These are phyloP conservation scores for Lepus townsendii DNA, from an alignment of 2,797 vertebrate genomes.

Conservation along the genomic window DNA sequence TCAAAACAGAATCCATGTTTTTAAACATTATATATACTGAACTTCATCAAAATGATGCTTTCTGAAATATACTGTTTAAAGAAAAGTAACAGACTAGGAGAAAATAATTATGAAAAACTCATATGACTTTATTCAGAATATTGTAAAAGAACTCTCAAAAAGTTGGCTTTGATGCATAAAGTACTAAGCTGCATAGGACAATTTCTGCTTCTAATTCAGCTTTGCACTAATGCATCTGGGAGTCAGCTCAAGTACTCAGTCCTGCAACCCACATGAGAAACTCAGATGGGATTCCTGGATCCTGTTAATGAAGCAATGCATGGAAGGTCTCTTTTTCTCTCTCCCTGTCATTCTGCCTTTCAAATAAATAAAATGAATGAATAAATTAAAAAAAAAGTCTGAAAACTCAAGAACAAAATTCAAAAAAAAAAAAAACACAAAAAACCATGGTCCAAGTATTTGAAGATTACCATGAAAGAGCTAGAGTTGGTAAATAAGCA, in stretches of 20 bases:
- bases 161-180: too few relatives aligned
- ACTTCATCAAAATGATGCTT: not conserved
- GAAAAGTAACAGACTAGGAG: not conserved
- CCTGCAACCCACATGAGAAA: too few relatives aligned
- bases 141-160: not conserved
- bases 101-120: not conserved
- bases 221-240: too few relatives aligned
- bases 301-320: too few relatives aligned
- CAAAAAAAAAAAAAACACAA: not conserved
- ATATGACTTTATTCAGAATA: not conserved
- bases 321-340: too few relatives aligned
- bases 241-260: too few relatives aligned
- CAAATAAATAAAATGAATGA: too few relatives aligned
- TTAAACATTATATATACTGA: not conserved
- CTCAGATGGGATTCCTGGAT: too few relatives aligned
- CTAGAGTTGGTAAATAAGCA: not conserved
- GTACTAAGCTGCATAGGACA: too few relatives aligned
- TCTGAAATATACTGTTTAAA: not conserved
- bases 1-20: not conserved
- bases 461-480: not conserved
- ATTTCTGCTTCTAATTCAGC: too few relatives aligned
- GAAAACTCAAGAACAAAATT: not conserved
- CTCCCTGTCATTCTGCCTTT: too few relatives aligned
- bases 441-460: not conserved
- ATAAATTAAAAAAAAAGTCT: too few relatives aligned